These are phyloP conservation scores for Caenorhabditis plicata DNA, from an alignment of 2,888 invertebrate genomes.

Conservation along the genomic window DNA sequence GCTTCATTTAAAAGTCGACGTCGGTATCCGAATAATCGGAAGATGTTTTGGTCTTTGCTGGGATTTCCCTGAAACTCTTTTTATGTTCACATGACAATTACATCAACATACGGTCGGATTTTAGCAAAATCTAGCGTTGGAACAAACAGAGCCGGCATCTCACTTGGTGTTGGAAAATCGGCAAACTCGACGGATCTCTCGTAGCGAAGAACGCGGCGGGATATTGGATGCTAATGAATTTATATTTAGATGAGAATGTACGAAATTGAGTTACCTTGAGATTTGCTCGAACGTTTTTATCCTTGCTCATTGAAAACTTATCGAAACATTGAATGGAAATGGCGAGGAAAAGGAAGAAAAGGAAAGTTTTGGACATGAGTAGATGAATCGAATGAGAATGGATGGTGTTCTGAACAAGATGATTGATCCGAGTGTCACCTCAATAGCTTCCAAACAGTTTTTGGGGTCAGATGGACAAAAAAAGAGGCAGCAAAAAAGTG, in stretches of 20 bases:
- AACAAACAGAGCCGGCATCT: constrained; percentile 20
- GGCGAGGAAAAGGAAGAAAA: constrained; percentile 7
- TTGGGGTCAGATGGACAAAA: constrained; percentile 18
- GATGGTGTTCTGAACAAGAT: constrained; percentile 6
- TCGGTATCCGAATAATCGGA: constrained; percentile 20
- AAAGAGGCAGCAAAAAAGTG: neutral
- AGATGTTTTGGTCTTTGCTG: constrained; percentile 19
- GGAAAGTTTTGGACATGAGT: too few species aligned
- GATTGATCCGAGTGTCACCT: constrained; percentile 4
- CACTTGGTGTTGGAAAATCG: constrained; percentile 26
- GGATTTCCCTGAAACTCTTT: constrained; percentile 19
- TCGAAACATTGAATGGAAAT: constrained; percentile 8
- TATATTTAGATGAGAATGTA: too few species aligned
- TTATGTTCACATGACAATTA: neutral
- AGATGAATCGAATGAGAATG: neutral
- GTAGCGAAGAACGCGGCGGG: constrained; percentile 28
- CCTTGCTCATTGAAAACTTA: constrained; percentile 27
- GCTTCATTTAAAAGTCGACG: constrained; percentile 24
- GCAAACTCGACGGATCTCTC: constrained; percentile 25
- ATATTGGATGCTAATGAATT: constrained; percentile 24
- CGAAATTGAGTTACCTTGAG: constrained; percentile 12
- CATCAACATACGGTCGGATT: constrained; percentile 24
- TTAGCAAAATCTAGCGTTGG: constrained; percentile 32
- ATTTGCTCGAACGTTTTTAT: constrained; percentile 19
- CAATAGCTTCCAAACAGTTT: too few species aligned